Percentiles rank a stretch among this genome's conserved stretches.
phyloP scores from a whole-genome alignment of 2,113 vertebrate species.

The Hyperoodon ampullatus region DNA sequence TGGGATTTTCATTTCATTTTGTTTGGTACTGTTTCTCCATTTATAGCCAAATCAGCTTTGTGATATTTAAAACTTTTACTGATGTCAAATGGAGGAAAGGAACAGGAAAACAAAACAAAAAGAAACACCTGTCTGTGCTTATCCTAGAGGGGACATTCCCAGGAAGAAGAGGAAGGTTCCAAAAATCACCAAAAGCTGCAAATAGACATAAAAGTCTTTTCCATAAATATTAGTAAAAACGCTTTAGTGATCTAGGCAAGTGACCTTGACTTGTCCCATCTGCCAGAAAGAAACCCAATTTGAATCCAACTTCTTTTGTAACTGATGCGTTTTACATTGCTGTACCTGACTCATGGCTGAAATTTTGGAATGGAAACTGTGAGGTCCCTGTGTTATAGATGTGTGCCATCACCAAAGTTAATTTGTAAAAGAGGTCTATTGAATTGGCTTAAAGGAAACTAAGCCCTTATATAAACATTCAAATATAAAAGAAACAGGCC shows the following conservation, averaged over 20 bases:
- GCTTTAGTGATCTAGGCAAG: background rate
- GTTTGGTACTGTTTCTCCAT: background rate
- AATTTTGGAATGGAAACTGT: background rate
- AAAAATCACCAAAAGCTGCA: background rate
- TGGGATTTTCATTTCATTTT: background rate
- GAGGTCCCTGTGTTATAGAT: background rate
- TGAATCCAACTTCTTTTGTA: background rate
- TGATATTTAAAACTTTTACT: background rate
- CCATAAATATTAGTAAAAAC: background rate
- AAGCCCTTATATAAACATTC: background rate
- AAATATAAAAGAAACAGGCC: background rate
- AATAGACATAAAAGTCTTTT: background rate
- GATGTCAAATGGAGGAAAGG: background rate
- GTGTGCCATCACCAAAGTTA: background rate
- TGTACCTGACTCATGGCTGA: background rate
- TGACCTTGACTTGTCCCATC: background rate
- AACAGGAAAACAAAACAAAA: too few relatives aligned
- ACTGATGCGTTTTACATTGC: background rate
- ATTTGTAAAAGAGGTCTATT: background rate
- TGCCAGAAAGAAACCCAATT: background rate
- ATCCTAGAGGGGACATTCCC: background rate
- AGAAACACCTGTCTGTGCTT: background rate
- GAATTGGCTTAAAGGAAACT: background rate
- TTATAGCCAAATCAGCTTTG: background rate
- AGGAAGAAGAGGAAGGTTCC: background rate